phyloP scores from a whole-genome alignment of 2,888 invertebrate genomes.

The Spodoptera exigua region DNA sequence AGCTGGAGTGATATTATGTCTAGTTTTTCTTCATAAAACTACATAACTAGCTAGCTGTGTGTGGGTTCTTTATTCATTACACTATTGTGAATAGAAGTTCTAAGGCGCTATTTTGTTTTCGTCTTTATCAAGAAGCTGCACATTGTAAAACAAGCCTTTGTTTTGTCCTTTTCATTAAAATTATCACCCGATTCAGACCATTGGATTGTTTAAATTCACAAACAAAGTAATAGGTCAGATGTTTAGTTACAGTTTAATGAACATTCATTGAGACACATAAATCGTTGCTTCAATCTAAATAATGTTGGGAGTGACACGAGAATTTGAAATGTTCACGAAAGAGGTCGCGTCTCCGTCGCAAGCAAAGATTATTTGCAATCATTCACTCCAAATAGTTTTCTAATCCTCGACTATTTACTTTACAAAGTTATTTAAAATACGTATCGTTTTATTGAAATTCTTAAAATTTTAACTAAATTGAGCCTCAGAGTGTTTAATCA shows the following conservation, averaged over 20 bases:
- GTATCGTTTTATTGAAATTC: slow-evolving; percentile 25
- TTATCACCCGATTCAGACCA: neutral
- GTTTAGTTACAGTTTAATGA: slow-evolving; percentile 30
- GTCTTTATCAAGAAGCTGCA: neutral
- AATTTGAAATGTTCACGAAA: slow-evolving; percentile 29
- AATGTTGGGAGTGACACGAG: slow-evolving; percentile 25
- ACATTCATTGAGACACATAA: slow-evolving; percentile 38
- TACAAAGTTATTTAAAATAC: slow-evolving; percentile 22
- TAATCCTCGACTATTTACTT: slow-evolving; percentile 37
- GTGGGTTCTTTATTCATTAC: too few species aligned
- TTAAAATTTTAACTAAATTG: slow-evolving; percentile 10
- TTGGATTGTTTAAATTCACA: slow-evolving; percentile 2
- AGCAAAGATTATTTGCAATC: slow-evolving; percentile 25
- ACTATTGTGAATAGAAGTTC: too few species aligned
- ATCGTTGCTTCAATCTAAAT: slow-evolving; percentile 33
- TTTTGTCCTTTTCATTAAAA: neutral
- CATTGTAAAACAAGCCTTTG: neutral
- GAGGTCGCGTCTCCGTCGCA: slow-evolving; percentile 7
- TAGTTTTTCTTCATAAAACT: too few species aligned
- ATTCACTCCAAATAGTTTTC: slow-evolving; percentile 51
- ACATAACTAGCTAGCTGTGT: too few species aligned
- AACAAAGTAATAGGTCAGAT: slow-evolving; percentile 1
- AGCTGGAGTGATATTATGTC: too few species aligned
- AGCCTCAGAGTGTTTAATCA: neutral
- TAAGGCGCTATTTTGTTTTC: too few species aligned